Evolutionary conservation across 2,888 invertebrate species (phyloP), one percentile per base, ranked within the genome.

Genomic region (Spicauda simplicius): DNA sequence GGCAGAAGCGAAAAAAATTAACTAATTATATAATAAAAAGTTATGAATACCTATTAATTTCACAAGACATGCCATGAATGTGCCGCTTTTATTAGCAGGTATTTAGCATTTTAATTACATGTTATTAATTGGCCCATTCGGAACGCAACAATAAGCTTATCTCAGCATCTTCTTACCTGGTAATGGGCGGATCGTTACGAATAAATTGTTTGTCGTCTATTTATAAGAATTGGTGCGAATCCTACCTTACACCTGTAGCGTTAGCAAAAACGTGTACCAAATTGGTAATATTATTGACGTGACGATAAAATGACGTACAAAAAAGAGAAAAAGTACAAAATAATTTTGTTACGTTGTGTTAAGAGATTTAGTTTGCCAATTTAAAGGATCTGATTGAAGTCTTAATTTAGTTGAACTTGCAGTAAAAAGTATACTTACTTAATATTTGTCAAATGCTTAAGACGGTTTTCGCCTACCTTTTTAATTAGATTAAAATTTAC

Each of bases 121-220:
- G 63, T 71, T 66, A 59, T 41, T 64, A 60, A 56, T 69, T 50
- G 54, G 55, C 25, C 48, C 45, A 55, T 55, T 63, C 63, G 63
- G 16, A 63, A 72, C 76, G 71, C 76, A 77, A 79, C 80, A 81
- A 82, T 82, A 77, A 71, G 71, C 57, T 81, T 62, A 84, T 81
- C 81, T 78, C 72, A 61, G 66, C 76, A 79, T 79, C 81, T 73
- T 68, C 54, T 63, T 63, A 48, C 55, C 63, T 55, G 50, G 56
- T 57, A 50, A 33, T 64, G 80, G 87, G 86, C 82, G 87, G 80
- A 77, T 77, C 78, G 71, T 76, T 73, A 74, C 80, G 75, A 80
- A 82, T 87, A 86, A 85, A 86, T 87, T 75, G 76, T 78, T 77
- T 81, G 82, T 85, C 82, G 80, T 83, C 82, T 74, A 82, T 82